A percentile compares a stretch with the other conserved stretches of the same genome.
Conservation (phyloP, 1,140 invertebrate species). For the Drosophila sturtevanti region DNA sequence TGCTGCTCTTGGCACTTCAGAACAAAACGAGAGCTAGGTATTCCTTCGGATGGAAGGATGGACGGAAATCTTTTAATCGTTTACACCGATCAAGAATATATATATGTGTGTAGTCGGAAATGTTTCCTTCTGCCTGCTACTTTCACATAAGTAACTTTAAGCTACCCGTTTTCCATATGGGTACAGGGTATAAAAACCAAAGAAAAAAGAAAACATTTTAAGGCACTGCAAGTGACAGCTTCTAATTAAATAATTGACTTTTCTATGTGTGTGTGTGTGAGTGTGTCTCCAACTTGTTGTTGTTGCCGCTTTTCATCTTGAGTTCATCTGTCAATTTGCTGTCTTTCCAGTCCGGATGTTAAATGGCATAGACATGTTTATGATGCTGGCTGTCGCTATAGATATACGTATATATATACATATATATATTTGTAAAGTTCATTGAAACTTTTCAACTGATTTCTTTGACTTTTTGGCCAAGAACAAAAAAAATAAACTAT, state of each 20-base stretch:
- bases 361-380: slow-evolving; percentile 36
- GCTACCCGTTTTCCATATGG: too few species aligned
- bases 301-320: slow-evolving; percentile 28
- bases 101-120: too few species aligned
- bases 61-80: too few species aligned
- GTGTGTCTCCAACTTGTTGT: slow-evolving; percentile 1
- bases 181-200: too few species aligned
- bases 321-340: slow-evolving; percentile 56
- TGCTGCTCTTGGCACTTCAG: too few species aligned
- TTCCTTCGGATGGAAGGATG: too few species aligned
- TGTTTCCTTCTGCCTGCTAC: too few species aligned
- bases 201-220: slow-evolving; percentile 19
- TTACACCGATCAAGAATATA: too few species aligned
- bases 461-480: slow-evolving; percentile 29
- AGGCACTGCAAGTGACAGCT: slow-evolving; percentile 60
- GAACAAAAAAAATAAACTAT: slow-evolving; percentile 32
- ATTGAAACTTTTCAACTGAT: slow-evolving; percentile 50
- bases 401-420: neutral
- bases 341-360: neutral
- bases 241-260: slow-evolving; percentile 79
- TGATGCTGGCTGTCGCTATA: slow-evolving; percentile 50
- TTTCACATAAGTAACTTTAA: too few species aligned
- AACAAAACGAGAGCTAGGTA: too few species aligned
- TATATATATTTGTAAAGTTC: slow-evolving; percentile 34
- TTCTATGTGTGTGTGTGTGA: slow-evolving; percentile 4